phyloP scores from a whole-genome alignment of 2,797 vertebrate genomes.

The Antennarius maculatus region DNA sequence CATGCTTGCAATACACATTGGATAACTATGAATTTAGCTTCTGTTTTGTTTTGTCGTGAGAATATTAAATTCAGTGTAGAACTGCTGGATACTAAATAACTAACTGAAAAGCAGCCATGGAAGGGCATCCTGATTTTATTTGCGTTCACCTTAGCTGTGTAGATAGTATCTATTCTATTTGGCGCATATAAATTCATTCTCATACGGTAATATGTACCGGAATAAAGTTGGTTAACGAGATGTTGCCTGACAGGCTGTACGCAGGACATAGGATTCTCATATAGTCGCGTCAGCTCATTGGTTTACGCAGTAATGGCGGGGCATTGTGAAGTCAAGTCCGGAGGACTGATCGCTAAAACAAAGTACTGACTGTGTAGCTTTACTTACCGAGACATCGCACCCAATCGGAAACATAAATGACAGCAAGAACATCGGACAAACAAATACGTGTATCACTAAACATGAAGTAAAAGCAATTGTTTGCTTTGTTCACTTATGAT shows the following conservation, averaged over 20 bases:
- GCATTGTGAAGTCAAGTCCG: constrained; percentile 37
- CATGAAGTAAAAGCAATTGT: background rate
- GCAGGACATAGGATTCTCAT: accelerated
- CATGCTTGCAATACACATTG: too few relatives aligned
- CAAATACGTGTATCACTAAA: background rate
- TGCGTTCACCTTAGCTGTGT: too few relatives aligned
- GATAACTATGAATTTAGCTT: too few relatives aligned
- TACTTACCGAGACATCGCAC: background rate
- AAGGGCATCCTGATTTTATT: too few relatives aligned
- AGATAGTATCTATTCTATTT: too few relatives aligned
- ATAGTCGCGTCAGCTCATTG: constrained; percentile 14
- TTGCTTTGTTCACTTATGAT: background rate
- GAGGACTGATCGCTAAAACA: background rate
- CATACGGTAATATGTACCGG: too few relatives aligned
- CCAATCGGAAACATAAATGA: constrained; percentile 2
- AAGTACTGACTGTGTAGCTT: accelerated
- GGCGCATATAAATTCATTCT: too few relatives aligned
- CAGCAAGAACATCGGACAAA: background rate
- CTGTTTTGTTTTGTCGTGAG: too few relatives aligned
- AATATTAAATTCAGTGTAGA: too few relatives aligned
- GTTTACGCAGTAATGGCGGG: constrained; percentile 59
- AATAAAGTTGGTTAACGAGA: too few relatives aligned
- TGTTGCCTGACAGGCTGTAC: background rate
- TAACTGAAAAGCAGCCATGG: too few relatives aligned
- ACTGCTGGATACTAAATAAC: too few relatives aligned